Base-by-base conservation (phyloP, 2,113 vertebrate species). In the Gobio gobio region DNA sequence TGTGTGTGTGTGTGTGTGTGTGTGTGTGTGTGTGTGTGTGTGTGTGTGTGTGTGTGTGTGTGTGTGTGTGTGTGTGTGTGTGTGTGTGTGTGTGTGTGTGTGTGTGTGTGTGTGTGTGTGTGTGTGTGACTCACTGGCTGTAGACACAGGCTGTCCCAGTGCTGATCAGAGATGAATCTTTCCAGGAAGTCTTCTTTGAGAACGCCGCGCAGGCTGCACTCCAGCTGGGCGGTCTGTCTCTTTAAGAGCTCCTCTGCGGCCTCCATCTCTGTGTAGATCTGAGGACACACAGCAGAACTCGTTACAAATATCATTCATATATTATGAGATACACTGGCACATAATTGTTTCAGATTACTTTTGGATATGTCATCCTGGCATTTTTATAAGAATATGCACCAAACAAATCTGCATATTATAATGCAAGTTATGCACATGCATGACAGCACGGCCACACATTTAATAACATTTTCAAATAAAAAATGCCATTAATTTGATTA, bases 241-340 rank as follows among this genome's bases (percentile, higher is more conserved):
- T 87, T 40, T 43, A 99, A 90, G 9, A 70, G 14, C 3, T 66
- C 26, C 89, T 96, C 93, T 1, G 91, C 90, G 0, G 56, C 0
- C 40, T 90, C 86, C 94, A 97, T 93, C 79, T 96, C 73, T 5
- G 1, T 86, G 18, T 83, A 86, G 86, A 96, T 93, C 97, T 99
- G 88, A 79, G 51, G 13, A 13, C 85, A 87, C 7, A 85, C 29
- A 82, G 29, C 0, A 56, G 36, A 45, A 49, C 14, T 16, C 14
- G 24, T 78, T 78, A 56, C 0, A 49, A 63, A 24, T 8, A 68
- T 36, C 29, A 20, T 16, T 36, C 5, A 29, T 14, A 68, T 68
- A 29, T 63, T 26, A 63, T 63, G 22, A 63, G 10, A 84, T 47
- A 68, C 22, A 43, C 12, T 43, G 68, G 4, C 36, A 43, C 20